phyloP scores from a whole-genome alignment of 2,797 vertebrate species.

The Gorsachius magnificus region DNA sequence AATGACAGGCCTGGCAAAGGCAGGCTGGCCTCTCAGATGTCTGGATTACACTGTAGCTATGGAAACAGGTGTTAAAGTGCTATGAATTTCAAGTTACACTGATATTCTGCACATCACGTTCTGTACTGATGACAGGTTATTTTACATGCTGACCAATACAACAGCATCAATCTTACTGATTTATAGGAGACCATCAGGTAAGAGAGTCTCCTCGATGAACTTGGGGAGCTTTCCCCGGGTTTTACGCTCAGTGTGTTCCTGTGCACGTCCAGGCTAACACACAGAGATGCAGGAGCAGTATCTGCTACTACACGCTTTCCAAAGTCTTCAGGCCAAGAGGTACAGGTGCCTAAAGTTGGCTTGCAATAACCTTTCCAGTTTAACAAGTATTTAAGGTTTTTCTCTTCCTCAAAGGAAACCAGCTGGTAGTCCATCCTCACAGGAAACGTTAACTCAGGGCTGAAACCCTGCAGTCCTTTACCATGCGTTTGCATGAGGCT shows the following conservation, averaged over 20 bases:
- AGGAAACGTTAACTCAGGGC: not conserved
- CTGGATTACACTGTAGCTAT: slow-evolving; percentile 84
- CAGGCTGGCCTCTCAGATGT: slow-evolving; percentile 78
- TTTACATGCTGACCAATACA: slow-evolving; percentile 74
- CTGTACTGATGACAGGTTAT: slow-evolving; percentile 68
- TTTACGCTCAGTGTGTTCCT: rapidly evolving
- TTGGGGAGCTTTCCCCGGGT: not conserved
- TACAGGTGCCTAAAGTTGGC: not conserved
- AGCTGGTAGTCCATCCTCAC: not conserved
- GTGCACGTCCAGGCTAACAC: rapidly evolving
- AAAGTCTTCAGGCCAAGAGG: not conserved
- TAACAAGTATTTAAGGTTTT: not conserved
- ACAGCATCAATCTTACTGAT: slow-evolving; percentile 60
- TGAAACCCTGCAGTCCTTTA: not conserved
- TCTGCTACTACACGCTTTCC: not conserved
- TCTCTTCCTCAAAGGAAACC: not conserved
- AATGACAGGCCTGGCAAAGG: slow-evolving; percentile 80
- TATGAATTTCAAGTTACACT: slow-evolving; percentile 81
- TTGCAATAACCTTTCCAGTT: not conserved
- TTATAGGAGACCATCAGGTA: slow-evolving; percentile 25
- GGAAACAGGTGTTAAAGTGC: slow-evolving; percentile 85
- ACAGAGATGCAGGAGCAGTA: not conserved
- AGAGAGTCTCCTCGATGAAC: not conserved
- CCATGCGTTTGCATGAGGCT: not conserved
- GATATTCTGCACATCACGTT: slow-evolving; percentile 76